Evolutionary conservation across 1,140 invertebrate species (phyloP).

Genomic region (Dysdera silvatica): DNA sequence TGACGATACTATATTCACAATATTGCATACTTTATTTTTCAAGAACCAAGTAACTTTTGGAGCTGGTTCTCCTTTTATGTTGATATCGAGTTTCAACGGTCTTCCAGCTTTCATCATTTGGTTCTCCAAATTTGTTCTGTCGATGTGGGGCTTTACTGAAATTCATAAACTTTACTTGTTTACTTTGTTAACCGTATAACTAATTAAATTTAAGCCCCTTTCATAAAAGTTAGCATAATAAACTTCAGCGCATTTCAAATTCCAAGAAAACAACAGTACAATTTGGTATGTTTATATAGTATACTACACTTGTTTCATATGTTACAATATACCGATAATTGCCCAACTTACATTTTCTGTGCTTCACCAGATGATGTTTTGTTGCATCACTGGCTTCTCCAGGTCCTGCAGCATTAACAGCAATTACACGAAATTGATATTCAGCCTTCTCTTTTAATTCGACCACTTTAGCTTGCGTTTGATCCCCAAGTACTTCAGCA

Average conservation of each 20-base stretch:
- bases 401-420: constrained; percentile 89
- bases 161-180: too few relatives aligned
- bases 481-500: constrained; percentile 63
- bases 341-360: constrained; percentile 67
- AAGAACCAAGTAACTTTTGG: constrained; percentile 77
- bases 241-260: too few relatives aligned
- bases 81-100: constrained; percentile 84
- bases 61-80: constrained; percentile 88
- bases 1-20: not conserved
- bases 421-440: constrained; percentile 92
- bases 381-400: constrained; percentile 76
- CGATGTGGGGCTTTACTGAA: constrained; percentile 81
- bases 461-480: constrained; percentile 66
- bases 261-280: too few relatives aligned
- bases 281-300: not conserved
- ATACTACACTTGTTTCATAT: not conserved
- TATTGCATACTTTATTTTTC: constrained; percentile 45
- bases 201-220: too few relatives aligned
- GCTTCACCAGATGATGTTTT: constrained; percentile 68
- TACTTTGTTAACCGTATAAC: too few relatives aligned
- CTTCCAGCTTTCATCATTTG: constrained; percentile 89
- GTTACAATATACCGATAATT: not conserved
- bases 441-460: constrained; percentile 89
- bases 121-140: constrained; percentile 73
- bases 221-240: too few relatives aligned